Conservation (phyloP, 35 echinoderm and acorn worm genomes). For the Hemicentrotus pulcherrimus region DNA sequence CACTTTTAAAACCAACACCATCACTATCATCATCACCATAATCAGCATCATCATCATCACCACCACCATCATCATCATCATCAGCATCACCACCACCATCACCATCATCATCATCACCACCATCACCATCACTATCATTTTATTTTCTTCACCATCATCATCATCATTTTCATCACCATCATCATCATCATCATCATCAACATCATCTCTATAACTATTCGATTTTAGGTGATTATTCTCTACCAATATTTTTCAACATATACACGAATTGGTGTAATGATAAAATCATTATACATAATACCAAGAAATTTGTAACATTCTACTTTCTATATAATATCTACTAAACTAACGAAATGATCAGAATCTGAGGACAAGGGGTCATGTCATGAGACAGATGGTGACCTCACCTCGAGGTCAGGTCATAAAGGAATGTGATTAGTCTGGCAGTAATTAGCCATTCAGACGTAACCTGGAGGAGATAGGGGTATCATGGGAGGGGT, state of each 20-base stretch:
- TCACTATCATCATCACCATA: not conserved
- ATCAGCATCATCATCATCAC: not conserved
- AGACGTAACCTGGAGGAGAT: slow-evolving; percentile 30
- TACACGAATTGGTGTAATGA: not conserved
- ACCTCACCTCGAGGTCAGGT: slow-evolving; percentile 20
- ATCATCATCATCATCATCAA: not conserved
- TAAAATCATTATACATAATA: not conserved
- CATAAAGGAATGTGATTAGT: slow-evolving; percentile 30
- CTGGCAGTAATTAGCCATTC: slow-evolving; percentile 36
- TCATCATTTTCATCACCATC: not conserved
- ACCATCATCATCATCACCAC: not conserved
- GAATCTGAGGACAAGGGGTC: not conserved
- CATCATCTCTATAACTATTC: not conserved
- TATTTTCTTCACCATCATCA: not conserved
- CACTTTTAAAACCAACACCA: not conserved
- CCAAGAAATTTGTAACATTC: too few relatives aligned
- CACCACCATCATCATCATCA: not conserved
- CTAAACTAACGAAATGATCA: not conserved
- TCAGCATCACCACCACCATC: not conserved
- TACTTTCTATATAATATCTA: not conserved
- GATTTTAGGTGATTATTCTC: not conserved
- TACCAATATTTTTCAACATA: not conserved
- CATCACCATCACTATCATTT: not conserved
- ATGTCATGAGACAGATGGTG: not conserved
- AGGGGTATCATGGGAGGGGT: not conserved